Evolutionary conservation across 2,797 vertebrate species (phyloP).

Genomic region (Enteromius treurensis): DNA sequence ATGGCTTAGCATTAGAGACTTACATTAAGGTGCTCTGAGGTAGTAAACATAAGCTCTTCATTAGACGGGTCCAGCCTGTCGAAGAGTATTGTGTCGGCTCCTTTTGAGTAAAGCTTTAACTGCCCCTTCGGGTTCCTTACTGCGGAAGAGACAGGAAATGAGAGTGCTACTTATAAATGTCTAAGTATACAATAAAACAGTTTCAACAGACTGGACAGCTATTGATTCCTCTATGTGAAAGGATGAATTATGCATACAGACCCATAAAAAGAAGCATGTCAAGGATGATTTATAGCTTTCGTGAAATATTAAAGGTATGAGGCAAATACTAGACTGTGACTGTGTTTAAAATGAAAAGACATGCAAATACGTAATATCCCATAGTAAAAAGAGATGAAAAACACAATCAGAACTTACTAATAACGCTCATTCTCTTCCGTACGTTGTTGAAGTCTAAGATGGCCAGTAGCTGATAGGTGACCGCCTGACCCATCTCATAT

Average conservation of each 20-base stretch:
- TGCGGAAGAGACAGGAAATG: constrained; percentile 48
- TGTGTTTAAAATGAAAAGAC: background rate
- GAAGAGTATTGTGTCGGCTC: constrained; percentile 72
- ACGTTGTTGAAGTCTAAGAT: constrained; percentile 82
- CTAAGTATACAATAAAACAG: constrained; percentile 14
- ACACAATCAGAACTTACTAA: constrained; percentile 68
- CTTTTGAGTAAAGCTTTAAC: constrained; percentile 76
- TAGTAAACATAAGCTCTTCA: constrained; percentile 68
- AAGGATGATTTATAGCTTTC: constrained; percentile 12
- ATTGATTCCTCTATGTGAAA: constrained; percentile 8
- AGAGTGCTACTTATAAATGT: constrained; percentile 19
- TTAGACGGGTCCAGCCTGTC: constrained; percentile 73
- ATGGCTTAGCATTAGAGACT: constrained; percentile 43
- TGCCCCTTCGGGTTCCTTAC: constrained; percentile 74
- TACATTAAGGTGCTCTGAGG: constrained; percentile 72
- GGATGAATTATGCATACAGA: constrained; percentile 25
- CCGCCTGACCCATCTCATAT: constrained; percentile 75
- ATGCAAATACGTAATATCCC: background rate
- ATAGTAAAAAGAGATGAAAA: background rate
- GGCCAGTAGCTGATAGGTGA: constrained; percentile 79
- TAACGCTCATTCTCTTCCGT: constrained; percentile 84
- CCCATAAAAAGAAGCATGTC: background rate
- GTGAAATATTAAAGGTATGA: background rate
- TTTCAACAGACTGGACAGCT: background rate
- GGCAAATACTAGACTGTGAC: background rate